Percentiles rank a stretch among this genome's conserved stretches.
Conservation (phyloP, 1,140 invertebrate species). For the Rhagoletis pomonella region DNA sequence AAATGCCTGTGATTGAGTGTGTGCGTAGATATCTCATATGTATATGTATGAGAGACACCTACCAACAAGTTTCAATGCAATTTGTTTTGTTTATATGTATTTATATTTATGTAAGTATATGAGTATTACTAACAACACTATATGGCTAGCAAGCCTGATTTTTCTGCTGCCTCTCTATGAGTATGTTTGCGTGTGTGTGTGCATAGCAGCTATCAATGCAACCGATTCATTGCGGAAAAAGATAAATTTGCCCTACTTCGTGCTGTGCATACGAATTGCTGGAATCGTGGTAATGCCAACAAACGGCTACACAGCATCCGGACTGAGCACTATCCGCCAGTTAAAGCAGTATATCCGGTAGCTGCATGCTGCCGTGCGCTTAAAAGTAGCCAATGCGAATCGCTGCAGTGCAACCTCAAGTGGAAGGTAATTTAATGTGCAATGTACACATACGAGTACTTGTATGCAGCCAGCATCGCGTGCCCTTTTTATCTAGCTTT, state of each 20-base stretch:
- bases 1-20: neutral
- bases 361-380: neutral
- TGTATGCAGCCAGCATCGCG: too few species aligned
- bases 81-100: neutral
- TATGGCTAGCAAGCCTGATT: neutral
- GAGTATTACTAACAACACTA: neutral
- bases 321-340: neutral
- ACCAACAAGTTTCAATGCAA: neutral
- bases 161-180: neutral
- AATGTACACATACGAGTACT: too few species aligned
- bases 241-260: slow-evolving; percentile 37
- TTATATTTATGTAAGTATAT: neutral
- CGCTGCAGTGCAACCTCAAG: too few species aligned
- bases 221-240: slow-evolving; percentile 35
- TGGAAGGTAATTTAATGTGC: slow-evolving; percentile 5
- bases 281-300: neutral
- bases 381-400: too few species aligned
- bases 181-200: neutral
- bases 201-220: slow-evolving; percentile 29
- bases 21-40: too few species aligned
- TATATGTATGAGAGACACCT: too few species aligned
- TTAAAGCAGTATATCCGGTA: neutral
- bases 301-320: slow-evolving; percentile 2
- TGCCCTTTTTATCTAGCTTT: too few species aligned
- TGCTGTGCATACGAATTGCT: slow-evolving; percentile 37